These are phyloP conservation scores for Zosterops pallidus DNA, from an alignment of 2,113 vertebrate genomes.

Conservation along the genomic window DNA sequence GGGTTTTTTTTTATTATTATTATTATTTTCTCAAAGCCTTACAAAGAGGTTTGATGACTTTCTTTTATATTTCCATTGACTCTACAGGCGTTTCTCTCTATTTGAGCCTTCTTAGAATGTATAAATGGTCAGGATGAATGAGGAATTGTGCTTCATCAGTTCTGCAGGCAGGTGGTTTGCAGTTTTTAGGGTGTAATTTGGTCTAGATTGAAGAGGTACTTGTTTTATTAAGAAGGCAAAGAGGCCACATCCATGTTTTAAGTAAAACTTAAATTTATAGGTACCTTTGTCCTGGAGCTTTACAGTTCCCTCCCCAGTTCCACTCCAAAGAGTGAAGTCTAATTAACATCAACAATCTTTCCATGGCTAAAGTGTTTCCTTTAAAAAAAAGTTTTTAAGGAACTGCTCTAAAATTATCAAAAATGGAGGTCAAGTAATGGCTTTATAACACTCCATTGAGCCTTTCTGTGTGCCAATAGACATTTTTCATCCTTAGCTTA, in stretches of 20 bases:
- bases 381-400: constrained; percentile 35
- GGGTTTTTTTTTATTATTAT: not conserved
- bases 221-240: not conserved
- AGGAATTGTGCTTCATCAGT: not conserved
- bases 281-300: not conserved
- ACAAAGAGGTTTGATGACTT: not conserved
- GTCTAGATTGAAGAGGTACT: not conserved
- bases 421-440: constrained; percentile 40
- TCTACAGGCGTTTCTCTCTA: fast-evolving
- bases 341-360: not conserved
- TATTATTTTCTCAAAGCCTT: not conserved
- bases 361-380: not conserved
- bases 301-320: not conserved
- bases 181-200: not conserved
- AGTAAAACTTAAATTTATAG: not conserved
- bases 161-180: not conserved
- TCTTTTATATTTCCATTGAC: not conserved
- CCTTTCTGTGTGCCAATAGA: constrained; percentile 37
- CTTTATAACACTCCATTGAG: constrained; percentile 52
- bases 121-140: not conserved
- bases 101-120: not conserved
- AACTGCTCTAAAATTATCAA: constrained; percentile 47
- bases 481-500: constrained; percentile 67
- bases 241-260: not conserved
- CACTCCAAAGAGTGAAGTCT: not conserved